phyloP scores from a whole-genome alignment of 2,797 vertebrate genomes.

The Microctenopoma stevenorrisi region DNA sequence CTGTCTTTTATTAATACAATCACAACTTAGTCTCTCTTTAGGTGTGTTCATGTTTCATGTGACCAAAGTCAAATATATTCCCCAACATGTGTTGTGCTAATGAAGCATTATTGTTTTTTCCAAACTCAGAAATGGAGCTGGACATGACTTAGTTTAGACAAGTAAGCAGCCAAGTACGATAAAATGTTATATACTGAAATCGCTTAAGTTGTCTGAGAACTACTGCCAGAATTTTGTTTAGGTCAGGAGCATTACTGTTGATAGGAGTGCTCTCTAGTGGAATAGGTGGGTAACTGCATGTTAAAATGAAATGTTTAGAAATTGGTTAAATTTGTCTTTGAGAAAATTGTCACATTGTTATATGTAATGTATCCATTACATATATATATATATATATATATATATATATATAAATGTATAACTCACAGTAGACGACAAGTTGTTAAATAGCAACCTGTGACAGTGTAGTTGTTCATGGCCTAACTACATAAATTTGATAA shows the following conservation, averaged over 20 bases:
- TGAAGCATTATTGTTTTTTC: neutral
- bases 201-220: neutral
- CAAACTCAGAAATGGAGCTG: neutral
- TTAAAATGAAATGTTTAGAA: neutral
- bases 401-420: too few species aligned
- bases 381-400: too few species aligned
- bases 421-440: neutral
- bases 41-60: conserved; percentile 5
- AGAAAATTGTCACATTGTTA: neutral
- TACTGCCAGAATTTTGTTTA: neutral
- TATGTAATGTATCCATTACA: too few species aligned
- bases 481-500: neutral
- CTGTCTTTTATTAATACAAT: conserved; percentile 17
- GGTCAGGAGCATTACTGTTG: conserved; percentile 12
- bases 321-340: neutral
- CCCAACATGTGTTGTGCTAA: conserved; percentile 7
- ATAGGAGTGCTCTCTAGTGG: conserved; percentile 51
- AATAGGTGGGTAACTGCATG: neutral
- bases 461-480: neutral
- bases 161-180: neutral
- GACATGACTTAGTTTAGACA: neutral
- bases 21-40: conserved; percentile 5
- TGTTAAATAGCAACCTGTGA: neutral
- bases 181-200: neutral
- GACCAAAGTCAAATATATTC: conserved; percentile 1